Percentiles rank a stretch among this genome's conserved stretches.
phyloP scores from a whole-genome alignment of 1,140 invertebrate species.

The Monomorium pharaonis region DNA sequence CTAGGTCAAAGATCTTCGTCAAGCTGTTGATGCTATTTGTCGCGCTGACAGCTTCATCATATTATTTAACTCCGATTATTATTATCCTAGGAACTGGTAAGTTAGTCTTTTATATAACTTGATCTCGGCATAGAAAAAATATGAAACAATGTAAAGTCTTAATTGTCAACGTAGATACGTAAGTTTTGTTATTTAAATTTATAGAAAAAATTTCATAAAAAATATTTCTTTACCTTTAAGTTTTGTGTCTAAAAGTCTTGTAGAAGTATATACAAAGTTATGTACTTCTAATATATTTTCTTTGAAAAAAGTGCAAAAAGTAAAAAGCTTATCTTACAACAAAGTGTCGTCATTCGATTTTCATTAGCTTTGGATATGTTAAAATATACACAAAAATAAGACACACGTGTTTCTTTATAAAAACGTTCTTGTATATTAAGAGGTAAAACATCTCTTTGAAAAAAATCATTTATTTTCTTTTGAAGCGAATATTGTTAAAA shows the following conservation, averaged over 20 bases:
- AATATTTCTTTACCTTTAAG: not conserved
- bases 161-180: not conserved
- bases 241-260: not conserved
- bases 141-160: not conserved
- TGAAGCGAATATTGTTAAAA: no score
- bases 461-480: no score
- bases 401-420: no score
- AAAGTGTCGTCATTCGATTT: no score
- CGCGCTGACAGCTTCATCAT: conserved; percentile 74
- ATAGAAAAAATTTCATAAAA: not conserved
- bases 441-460: no score
- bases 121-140: not conserved
- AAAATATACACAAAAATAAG: no score
- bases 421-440: no score
- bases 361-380: no score
- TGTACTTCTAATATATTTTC: no score
- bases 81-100: conserved; percentile 42
- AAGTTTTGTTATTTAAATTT: not conserved
- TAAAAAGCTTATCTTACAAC: not conserved
- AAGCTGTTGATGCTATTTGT: conserved; percentile 74
- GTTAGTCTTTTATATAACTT: conserved; percentile 8
- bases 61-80: conserved; percentile 76
- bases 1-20: conserved; percentile 73
- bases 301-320: not conserved
- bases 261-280: no score